phyloP scores from a whole-genome alignment of 2,888 invertebrate species.

The Schrankia costaestrigalis region DNA sequence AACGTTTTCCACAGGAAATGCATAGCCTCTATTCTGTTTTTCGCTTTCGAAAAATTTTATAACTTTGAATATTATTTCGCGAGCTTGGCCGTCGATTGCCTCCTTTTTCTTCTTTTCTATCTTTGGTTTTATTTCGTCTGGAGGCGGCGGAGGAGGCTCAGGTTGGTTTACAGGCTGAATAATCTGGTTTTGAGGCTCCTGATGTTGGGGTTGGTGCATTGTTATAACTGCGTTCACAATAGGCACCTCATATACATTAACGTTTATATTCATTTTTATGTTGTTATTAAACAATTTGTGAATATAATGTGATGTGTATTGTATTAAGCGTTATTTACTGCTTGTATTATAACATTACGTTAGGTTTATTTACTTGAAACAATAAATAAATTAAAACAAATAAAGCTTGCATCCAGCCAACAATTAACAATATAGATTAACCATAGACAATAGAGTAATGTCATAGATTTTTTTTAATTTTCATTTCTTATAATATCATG shows the following conservation, averaged over 20 bases:
- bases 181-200: constrained; percentile 31
- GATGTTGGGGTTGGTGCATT: constrained; percentile 34
- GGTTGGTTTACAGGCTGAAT: constrained; percentile 25
- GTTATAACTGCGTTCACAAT: constrained; percentile 32
- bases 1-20: constrained; percentile 71
- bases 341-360: too few relatives aligned
- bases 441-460: too few relatives aligned
- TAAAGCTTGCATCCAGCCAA: too few relatives aligned
- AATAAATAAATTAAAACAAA: too few relatives aligned
- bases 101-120: constrained; percentile 68
- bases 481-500: too few relatives aligned
- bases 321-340: too few relatives aligned
- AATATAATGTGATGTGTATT: too few relatives aligned
- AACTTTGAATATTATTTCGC: constrained; percentile 71
- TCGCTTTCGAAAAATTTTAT: constrained; percentile 75
- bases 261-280: constrained; percentile 44
- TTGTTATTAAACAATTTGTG: not conserved
- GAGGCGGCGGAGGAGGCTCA: constrained; percentile 28
- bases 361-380: too few relatives aligned
- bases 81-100: constrained; percentile 70
- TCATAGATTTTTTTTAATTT: too few relatives aligned
- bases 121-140: constrained; percentile 47
- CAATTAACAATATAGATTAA: too few relatives aligned
- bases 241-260: constrained; percentile 47
- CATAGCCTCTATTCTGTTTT: constrained; percentile 72